Conservation (phyloP, 2,888 invertebrate species). For the Andrena bicolor region DNA sequence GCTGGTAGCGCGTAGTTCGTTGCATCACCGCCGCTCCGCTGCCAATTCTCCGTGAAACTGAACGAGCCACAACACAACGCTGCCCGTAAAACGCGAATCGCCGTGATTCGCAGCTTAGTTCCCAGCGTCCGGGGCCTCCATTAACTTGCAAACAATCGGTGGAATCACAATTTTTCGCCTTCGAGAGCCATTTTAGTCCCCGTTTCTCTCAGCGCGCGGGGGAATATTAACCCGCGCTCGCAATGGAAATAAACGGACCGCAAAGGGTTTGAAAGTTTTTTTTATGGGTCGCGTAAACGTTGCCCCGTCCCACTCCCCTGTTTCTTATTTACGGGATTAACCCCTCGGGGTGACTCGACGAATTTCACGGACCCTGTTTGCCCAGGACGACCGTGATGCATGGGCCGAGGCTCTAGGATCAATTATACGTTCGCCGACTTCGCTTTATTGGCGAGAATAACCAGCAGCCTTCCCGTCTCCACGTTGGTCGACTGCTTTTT, state of each 20-base stretch:
- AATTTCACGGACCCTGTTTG: constrained; percentile 38
- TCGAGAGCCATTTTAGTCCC: neutral
- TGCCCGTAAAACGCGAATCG: neutral
- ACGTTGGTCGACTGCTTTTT: constrained; percentile 39
- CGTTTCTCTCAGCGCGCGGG: neutral
- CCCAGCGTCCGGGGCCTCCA: neutral
- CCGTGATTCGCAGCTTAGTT: neutral
- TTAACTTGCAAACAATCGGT: neutral
- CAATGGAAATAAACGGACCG: constrained; percentile 21
- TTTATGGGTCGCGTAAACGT: constrained; percentile 26
- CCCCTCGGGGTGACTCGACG: neutral
- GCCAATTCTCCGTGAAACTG: neutral
- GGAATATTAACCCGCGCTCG: neutral
- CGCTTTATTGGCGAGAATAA: constrained; percentile 58
- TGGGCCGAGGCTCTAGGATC: constrained; percentile 17
- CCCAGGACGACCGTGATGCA: constrained; percentile 67
- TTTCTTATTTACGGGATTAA: constrained; percentile 61
- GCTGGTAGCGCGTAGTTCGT: neutral
- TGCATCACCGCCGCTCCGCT: neutral
- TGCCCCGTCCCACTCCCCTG: neutral
- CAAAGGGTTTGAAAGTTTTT: constrained; percentile 42
- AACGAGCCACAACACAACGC: neutral
- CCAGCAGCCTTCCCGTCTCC: constrained; percentile 51
- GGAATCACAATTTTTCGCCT: constrained; percentile 12
- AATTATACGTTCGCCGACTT: constrained; percentile 3